Base-by-base conservation (phyloP, 2,113 vertebrate genomes). In the Myrmecophaga tridactyla region DNA sequence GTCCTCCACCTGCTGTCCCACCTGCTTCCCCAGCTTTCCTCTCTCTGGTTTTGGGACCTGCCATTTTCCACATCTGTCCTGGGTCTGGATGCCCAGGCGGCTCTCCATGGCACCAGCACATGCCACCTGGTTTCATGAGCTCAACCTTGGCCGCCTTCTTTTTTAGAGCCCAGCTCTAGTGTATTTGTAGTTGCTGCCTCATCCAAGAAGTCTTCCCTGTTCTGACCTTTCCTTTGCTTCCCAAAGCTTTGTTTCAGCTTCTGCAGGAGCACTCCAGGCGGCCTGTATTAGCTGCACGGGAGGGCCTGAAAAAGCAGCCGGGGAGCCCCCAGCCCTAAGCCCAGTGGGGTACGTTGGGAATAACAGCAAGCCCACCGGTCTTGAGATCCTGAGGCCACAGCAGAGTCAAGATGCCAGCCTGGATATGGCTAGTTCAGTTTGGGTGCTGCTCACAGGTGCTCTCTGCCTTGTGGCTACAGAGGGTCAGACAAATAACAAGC, bases 381-480 rank as follows among this genome's bases (percentile, higher is more conserved):
- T 75, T 4, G 7, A 87, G 36, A 73, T 29, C 1, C 36, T 1
- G 36, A 46, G 63, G 36, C 2, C 27, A 20, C 5, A 51, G 41
- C 23, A 36, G 31, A 65, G 46, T 23, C 86, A n/a, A 43, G 80
- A 41, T 29, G 43, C 75, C 12, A 7, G 13, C 6, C 9, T 5
- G 41, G 36, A 56, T 29, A 39, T 31, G 67, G n/a, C 5, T 86
- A 41, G 0, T 62, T 56, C 4, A 17, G 27, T 2, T 51, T 17
- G 60, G 36, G 51, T 6, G 1, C 4, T 15, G 5, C 73, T 72
- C 29, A 7, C 43, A 27, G 8, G 39, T 51, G 3, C 3, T 43
- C 21, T 53, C 11, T 5, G 43, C 15, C 1, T 4, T n/a, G 43
- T 1, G 56, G 7, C 53, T 0, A 0, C 0, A 6, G 4, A 10